Percentiles rank a stretch among this genome's conserved stretches.
These are phyloP conservation scores for Lithophane ornitopus DNA, from an alignment of 2,888 invertebrate genomes.

Conservation along the genomic window DNA sequence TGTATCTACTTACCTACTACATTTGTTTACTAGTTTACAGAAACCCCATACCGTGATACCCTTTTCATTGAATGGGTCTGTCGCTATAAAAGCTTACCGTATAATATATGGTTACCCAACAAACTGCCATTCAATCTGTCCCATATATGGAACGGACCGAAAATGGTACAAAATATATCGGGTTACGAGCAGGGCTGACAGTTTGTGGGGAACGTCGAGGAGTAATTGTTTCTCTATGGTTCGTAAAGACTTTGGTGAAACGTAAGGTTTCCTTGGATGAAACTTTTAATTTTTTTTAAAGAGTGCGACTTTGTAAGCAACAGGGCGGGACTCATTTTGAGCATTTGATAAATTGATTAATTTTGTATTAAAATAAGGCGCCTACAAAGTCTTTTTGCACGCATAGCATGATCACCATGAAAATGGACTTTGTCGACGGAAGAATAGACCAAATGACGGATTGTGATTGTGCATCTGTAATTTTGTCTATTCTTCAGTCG, in stretches of 20 bases:
- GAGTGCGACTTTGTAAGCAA: too few relatives aligned
- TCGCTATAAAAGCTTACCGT: constrained; percentile 40
- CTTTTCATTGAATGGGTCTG: constrained; percentile 35
- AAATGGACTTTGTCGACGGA: too few relatives aligned
- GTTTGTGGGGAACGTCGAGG: background rate
- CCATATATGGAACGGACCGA: constrained; percentile 60
- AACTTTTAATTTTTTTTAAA: too few relatives aligned
- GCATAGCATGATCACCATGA: too few relatives aligned
- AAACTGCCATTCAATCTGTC: constrained; percentile 50
- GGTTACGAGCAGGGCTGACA: constrained; percentile 59
- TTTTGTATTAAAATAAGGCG: too few relatives aligned
- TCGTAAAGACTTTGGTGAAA: background rate
- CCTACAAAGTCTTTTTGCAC: too few relatives aligned
- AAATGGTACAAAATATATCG: constrained; percentile 62
- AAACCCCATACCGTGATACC: constrained; percentile 33
- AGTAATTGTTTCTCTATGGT: background rate
- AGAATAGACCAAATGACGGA: too few relatives aligned
- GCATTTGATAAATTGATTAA: too few relatives aligned
- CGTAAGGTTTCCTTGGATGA: background rate
- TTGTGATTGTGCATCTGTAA: too few relatives aligned
- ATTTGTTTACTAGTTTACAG: constrained; percentile 8
- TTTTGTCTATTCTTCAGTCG: too few relatives aligned
- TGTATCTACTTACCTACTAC: background rate
- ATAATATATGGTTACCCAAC: constrained; percentile 53
- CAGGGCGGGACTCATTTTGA: too few relatives aligned